These are phyloP conservation scores for Leptoteleia sp. DNA, from an alignment of 1,140 invertebrate genomes.

Conservation along the genomic window DNA sequence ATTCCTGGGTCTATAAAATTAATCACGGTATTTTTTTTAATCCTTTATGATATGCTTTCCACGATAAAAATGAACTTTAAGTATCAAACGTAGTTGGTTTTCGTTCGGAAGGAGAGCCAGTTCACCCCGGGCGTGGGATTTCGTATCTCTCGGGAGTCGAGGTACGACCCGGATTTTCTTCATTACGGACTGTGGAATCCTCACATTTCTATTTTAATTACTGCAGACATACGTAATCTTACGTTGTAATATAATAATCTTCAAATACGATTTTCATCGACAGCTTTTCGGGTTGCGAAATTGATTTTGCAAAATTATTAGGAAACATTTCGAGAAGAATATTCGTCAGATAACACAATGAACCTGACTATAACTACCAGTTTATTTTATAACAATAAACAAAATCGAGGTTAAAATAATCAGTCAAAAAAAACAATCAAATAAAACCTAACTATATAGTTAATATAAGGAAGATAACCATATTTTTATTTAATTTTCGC, in stretches of 20 bases:
- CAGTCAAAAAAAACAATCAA: too few relatives aligned
- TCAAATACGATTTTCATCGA: conserved; percentile 12
- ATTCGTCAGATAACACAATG: too few relatives aligned
- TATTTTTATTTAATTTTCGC: too few relatives aligned
- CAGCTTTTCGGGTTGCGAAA: background rate
- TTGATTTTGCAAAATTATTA: too few relatives aligned
- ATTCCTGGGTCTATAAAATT: too few relatives aligned
- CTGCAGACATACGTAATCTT: conserved; percentile 63
- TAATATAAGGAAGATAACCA: too few relatives aligned
- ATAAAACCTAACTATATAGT: too few relatives aligned
- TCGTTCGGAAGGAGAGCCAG: conserved; percentile 32
- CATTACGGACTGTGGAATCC: conserved; percentile 63
- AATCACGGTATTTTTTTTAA: too few relatives aligned
- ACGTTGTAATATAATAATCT: conserved; percentile 7
- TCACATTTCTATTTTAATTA: conserved; percentile 75
- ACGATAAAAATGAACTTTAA: conserved; percentile 16
- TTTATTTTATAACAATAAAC: too few relatives aligned
- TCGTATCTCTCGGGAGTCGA: conserved; percentile 62
- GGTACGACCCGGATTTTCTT: conserved; percentile 75
- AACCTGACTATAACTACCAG: too few relatives aligned
- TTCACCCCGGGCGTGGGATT: conserved; percentile 68
- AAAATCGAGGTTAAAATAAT: too few relatives aligned
- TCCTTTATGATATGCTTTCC: conserved; percentile 68
- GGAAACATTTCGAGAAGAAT: too few relatives aligned
- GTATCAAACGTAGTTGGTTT: conserved; percentile 26